Evolutionary conservation across 2,113 vertebrate genomes (phyloP).

Genomic region (Rhegmatorhina hoffmannsi): DNA sequence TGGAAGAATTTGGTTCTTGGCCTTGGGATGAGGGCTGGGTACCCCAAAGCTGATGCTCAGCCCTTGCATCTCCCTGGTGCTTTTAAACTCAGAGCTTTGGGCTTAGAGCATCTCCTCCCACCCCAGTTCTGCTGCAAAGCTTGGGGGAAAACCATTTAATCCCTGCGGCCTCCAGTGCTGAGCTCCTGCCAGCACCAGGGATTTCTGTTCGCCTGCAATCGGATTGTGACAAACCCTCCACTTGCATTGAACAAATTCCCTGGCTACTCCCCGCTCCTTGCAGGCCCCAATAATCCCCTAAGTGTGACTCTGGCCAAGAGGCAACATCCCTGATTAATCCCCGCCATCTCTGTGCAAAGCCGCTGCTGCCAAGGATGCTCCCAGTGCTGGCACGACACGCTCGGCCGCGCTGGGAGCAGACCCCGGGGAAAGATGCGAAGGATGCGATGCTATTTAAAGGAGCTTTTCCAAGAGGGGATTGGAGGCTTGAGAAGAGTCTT

Average conservation of each 20-base stretch:
- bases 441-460: background rate
- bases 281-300: background rate
- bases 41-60: background rate
- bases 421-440: background rate
- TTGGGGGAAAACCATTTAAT: constrained; percentile 27
- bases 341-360: background rate
- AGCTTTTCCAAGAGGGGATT: background rate
- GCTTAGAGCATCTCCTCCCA: background rate
- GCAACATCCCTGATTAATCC: background rate
- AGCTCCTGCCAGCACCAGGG: background rate
- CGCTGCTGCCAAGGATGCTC: background rate
- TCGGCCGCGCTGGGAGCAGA: fast-evolving
- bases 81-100: background rate
- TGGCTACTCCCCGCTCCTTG: background rate
- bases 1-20: background rate
- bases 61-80: background rate
- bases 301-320: background rate
- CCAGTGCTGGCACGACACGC: fast-evolving
- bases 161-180: background rate
- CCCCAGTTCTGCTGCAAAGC: background rate
- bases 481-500: background rate
- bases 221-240: background rate
- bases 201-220: constrained; percentile 16
- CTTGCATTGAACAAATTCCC: background rate
- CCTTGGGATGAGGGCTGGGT: background rate